Base-by-base conservation (phyloP, 2,113 vertebrate genomes). In the Accipiter cooperii region DNA sequence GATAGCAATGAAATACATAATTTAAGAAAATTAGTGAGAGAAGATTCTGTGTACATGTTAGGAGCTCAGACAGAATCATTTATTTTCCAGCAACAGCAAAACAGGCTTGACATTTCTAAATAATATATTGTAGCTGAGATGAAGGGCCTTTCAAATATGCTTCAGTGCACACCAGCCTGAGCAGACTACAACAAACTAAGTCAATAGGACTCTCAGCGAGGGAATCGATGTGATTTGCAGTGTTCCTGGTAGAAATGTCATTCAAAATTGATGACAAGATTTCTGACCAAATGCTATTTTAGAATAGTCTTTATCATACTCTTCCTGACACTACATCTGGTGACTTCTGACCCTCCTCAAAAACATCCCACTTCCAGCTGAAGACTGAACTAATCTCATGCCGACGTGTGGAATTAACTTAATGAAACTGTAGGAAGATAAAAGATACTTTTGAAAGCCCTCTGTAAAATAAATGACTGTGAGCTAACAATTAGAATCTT, bases 21-120 rank as follows among this genome's bases (percentile, higher is more conserved):
- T 96, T 96, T 95, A 91, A n/a, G 65, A 87, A 97, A 97, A 96
- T 92, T 92, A 93, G 90, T 9, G 15, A 97, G 70, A 51, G 88
- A 61, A 78, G 71, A 93, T 76, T 96, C 71, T 96, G 57, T 86
- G 36, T 96, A 90, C 65, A 84, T 58, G 58, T 95, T 97, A 93
- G 71, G 57, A 90, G 36, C 88, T 96, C 76, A 91, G 91, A 54
- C 42, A 93, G 57, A 97, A 96, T 96, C 68, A 96, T 97, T 98
- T 97, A 95, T 83, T 96, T 96, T 96, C 90, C 52, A 95, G 76
- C 47, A 97, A 97, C 63, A 92, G 82, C 49, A 97, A 97, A 96
- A 94, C 49, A 80, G 34, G 9, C 65, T 95, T 98, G 98, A 97
- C 97, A 98, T 98, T 98, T 98, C 98, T 97, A 97, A 98, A 98